Base-by-base conservation (phyloP, 1,140 invertebrate genomes). In the Oncopodura yosiiana region DNA sequence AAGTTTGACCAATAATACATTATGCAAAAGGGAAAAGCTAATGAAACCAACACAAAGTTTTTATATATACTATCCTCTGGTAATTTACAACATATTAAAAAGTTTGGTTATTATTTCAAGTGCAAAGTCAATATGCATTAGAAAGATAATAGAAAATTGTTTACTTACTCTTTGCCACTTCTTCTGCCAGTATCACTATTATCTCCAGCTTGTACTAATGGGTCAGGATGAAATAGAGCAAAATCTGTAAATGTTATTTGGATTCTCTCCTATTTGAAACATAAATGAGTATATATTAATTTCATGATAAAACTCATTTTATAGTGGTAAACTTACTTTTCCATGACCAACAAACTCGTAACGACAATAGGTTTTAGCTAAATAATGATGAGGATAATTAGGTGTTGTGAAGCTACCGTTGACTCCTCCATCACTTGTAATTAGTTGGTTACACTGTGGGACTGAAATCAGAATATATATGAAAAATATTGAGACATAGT, bases 331-430 rank as follows among this genome's bases (percentile, higher is more conserved):
- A n/a, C n/a, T n/a, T n/a, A n/a, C n/a, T n/a, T 83, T 84, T 23
- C 84, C 84, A 56, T 82, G 74, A 36, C 85, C 87, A 65, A 82
- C 80, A 67, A 91, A 91, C 60, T 88, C 85, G 69, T 87, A 90
- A 63, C 81, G 80, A 70, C 87, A 91, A 50, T 80, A 78, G 3
- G 84, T 80, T 60, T 81, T 78, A 2, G 79, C 67, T 43, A 82
- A 80, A 70, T 88, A 87, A 21, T 81, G 77, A 58, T 77, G 74
- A 29, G 84, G 84, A 68, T 81, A 86, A 63, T 77, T 79, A 30
- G 86, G 86, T 37, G 86, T 87, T 16, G 80, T 56, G 38, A 63
- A 63, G n/a, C 43, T 59, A 8, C 61, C 61, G 50, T 60, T 63
- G 16, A 45, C 26, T 14, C 61, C 61, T 12, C 51, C 56, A 26